Evolutionary conservation across 2,888 invertebrate genomes (phyloP), one percentile per base, ranked within the genome.

Genomic region (Calameuta idolon): DNA sequence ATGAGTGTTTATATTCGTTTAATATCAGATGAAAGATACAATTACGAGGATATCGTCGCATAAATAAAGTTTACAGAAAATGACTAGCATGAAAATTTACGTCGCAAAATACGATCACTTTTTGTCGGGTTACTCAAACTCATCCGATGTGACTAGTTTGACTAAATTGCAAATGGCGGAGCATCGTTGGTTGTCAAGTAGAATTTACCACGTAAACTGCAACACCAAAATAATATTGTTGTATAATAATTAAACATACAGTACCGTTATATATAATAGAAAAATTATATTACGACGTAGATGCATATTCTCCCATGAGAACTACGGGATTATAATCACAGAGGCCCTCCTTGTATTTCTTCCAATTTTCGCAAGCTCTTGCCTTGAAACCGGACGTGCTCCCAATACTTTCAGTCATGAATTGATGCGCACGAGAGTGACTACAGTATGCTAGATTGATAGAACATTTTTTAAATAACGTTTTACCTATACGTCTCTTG

Each of bases 121-220:
- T 31, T 69, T 74, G 69, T 77, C 76, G 31, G n/a, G 68, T 75
- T 69, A 71, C 23, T 33, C 34, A 30, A 34, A 71, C 71, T 33
- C 15, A 71, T 23, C 30, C 71, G 11, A 2, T 33, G 5, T 33
- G 30, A 3, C 74, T 30, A 74, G 35, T 35, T 75, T 87, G 79
- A 87, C 76, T 84, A 83, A 34, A 84, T 80, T 23, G 89, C 89
- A 76, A 89, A 89, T 0, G 89, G 89, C 35, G 90, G 87, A 37
- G 87, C 85, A 37, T 83, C 84, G 77, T 89, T 89, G 76, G 89
- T 89, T 71, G 83, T 79, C 73, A 89, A 79, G 74, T 85, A 89
- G 78, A 89, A 89, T 69, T 88, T 89, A 74, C 89, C 89, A 75
- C 89, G 86, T 75, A 89, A 82, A 69, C 89, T 89, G 80, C 11